phyloP scores from a whole-genome alignment of 92 coral and sea anemone species.

The Galaxea fascicularis region DNA sequence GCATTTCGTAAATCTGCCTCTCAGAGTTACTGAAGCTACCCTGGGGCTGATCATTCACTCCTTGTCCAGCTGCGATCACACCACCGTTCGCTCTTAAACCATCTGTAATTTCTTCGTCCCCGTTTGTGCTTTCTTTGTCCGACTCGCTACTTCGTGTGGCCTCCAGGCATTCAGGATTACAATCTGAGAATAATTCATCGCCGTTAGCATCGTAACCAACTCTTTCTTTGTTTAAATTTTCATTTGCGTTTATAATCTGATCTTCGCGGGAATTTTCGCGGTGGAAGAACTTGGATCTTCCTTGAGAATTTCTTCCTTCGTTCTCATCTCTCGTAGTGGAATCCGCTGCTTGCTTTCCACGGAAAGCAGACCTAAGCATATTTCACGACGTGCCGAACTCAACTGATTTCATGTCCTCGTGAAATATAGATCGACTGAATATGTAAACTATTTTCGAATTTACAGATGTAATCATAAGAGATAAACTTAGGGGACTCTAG shows the following conservation, averaged over 20 bases:
- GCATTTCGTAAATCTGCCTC: conserved; percentile 88
- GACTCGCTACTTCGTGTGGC: conserved; percentile 1
- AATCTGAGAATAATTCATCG: conserved; percentile 20
- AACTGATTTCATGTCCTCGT: no score
- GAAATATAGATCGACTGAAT: no score
- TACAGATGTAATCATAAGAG: no score
- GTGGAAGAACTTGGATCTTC: conserved; percentile 16
- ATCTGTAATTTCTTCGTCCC: neutral
- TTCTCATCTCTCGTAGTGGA: conserved; percentile 28
- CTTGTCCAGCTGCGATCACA: neutral
- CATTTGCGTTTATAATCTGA: neutral
- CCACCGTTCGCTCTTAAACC: neutral
- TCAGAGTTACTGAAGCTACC: conserved; percentile 71
- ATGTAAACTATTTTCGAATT: neutral
- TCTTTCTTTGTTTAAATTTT: conserved; percentile 18
- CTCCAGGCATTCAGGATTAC: conserved; percentile 13
- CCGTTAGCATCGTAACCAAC: neutral
- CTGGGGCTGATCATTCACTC: neutral
- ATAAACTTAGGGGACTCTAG: neutral
- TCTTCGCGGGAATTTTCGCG: neutral
- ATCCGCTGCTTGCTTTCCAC: conserved; percentile 57
- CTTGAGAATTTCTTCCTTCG: neutral
- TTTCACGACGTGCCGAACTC: neutral
- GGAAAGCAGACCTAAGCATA: conserved; percentile 78
- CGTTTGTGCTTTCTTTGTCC: neutral